phyloP scores from a whole-genome alignment of 2,113 vertebrate genomes.

The Lepisosteus osseus region DNA sequence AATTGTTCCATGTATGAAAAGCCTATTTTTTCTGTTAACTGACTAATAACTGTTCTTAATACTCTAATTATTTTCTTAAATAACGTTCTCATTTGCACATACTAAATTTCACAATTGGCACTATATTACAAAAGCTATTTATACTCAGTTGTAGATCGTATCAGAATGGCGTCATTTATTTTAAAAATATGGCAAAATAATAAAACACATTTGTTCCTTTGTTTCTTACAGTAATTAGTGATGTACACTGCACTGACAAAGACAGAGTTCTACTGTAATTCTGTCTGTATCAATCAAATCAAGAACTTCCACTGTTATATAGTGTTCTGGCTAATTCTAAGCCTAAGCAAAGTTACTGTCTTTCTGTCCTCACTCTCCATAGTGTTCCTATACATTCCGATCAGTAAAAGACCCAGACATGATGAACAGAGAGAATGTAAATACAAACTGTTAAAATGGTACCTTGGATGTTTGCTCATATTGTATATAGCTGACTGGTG shows the following conservation, averaged over 20 bases:
- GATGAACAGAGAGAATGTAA: slow-evolving; percentile 16
- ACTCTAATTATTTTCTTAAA: slow-evolving; percentile 27
- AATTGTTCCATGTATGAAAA: slow-evolving; percentile 28
- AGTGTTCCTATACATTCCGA: slow-evolving; percentile 1
- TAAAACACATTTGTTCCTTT: neutral
- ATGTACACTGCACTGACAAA: neutral
- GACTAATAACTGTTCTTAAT: slow-evolving; percentile 31
- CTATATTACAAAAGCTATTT: slow-evolving; percentile 30
- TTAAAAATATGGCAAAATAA: slow-evolving; percentile 13
- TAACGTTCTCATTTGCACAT: slow-evolving; percentile 32
- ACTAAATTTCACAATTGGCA: slow-evolving; percentile 26
- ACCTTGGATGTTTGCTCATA: slow-evolving; percentile 9
- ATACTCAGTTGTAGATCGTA: slow-evolving; percentile 28
- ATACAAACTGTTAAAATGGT: neutral
- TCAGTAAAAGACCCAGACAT: slow-evolving; percentile 26
- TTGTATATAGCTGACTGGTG: neutral
- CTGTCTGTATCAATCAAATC: slow-evolving; percentile 4
- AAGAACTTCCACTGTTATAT: neutral
- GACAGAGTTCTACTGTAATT: neutral
- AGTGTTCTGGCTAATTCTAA: slow-evolving; percentile 25
- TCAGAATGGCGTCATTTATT: slow-evolving; percentile 17
- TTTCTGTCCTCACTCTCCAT: neutral
- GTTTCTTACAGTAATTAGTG: neutral
- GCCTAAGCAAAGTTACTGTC: slow-evolving; percentile 17
- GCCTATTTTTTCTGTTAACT: slow-evolving; percentile 16